These are phyloP conservation scores for Lithobius niger DNA, from an alignment of 1,140 invertebrate species.

Conservation along the genomic window DNA sequence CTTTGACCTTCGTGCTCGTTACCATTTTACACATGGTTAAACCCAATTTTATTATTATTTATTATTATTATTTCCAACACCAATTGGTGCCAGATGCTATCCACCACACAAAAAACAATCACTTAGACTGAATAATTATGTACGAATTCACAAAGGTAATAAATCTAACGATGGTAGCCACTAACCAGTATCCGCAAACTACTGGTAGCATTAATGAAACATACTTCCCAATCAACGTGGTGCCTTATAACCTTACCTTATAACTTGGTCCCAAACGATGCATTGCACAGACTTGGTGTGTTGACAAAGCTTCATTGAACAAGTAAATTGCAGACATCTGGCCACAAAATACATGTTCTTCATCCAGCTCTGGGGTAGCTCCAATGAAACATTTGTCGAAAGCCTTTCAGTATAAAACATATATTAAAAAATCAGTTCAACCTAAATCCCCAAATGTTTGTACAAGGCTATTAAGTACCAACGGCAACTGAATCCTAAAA, in stretches of 20 bases:
- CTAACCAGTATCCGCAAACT: not conserved
- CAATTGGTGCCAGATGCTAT: too few relatives aligned
- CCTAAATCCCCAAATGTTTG: too few relatives aligned
- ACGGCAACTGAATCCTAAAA: too few relatives aligned
- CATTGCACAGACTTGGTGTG: constrained; percentile 87
- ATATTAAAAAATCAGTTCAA: too few relatives aligned
- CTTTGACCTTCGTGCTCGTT: too few relatives aligned
- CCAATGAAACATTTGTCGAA: constrained; percentile 99
- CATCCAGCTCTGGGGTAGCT: constrained; percentile 83
- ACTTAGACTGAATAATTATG: not conserved
- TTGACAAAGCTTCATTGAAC: constrained; percentile 90
- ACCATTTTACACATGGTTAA: too few relatives aligned
- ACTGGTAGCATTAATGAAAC: not conserved
- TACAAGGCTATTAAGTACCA: too few relatives aligned
- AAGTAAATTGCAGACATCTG: constrained; percentile 99
- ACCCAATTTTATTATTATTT: too few relatives aligned
- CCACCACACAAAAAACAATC: constrained; percentile 10
- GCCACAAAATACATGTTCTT: constrained; percentile 95
- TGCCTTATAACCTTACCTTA: constrained; percentile 63
- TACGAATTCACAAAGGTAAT: not conserved
- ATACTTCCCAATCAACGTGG: not conserved
- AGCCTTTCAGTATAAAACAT: constrained; percentile 50
- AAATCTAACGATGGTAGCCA: not conserved
- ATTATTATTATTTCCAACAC: too few relatives aligned
- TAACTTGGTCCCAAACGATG: constrained; percentile 89